Percentiles rank a stretch among this genome's conserved stretches.
Conservation (phyloP, 1,140 invertebrate genomes). For the Drosophila melanogaster region DNA sequence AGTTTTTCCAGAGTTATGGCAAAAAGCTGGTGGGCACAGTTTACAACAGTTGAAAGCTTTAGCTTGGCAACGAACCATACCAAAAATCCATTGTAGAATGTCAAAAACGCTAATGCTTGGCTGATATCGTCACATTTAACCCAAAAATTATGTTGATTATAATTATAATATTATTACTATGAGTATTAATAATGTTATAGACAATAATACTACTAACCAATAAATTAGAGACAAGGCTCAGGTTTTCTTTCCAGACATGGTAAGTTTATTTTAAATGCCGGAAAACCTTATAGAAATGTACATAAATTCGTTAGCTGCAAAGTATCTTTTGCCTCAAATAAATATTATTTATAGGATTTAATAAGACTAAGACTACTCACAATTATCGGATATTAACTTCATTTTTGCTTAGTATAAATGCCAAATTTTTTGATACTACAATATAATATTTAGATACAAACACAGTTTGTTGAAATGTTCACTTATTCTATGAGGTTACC, state of each 20-base stretch:
- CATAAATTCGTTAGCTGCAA: not conserved
- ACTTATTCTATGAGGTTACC: not conserved
- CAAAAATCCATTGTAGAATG: not conserved
- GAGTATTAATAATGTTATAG: too few species aligned
- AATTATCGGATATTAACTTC: not conserved
- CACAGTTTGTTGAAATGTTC: not conserved
- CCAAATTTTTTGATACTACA: too few species aligned
- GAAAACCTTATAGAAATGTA: not conserved
- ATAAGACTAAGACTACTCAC: not conserved
- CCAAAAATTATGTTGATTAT: not conserved
- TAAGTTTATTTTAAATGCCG: slow-evolving; percentile 3
- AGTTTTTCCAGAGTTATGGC: slow-evolving; percentile 36
- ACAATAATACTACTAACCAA: too few species aligned
- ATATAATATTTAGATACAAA: not conserved
- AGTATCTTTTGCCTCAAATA: not conserved
- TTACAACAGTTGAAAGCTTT: slow-evolving; percentile 19
- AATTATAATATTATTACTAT: too few species aligned
- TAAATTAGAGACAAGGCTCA: not conserved
- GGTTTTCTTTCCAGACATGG: not conserved
- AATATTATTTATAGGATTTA: not conserved
- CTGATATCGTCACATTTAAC: not conserved
- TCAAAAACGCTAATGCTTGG: not conserved
- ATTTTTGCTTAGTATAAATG: too few species aligned
- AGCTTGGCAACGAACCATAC: not conserved
- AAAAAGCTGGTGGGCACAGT: slow-evolving; percentile 16